A percentile compares a stretch with the other conserved stretches of the same genome.
These are phyloP conservation scores for Drosophila mojavensis DNA, from an alignment of 1,140 invertebrate genomes.

Conservation along the genomic window DNA sequence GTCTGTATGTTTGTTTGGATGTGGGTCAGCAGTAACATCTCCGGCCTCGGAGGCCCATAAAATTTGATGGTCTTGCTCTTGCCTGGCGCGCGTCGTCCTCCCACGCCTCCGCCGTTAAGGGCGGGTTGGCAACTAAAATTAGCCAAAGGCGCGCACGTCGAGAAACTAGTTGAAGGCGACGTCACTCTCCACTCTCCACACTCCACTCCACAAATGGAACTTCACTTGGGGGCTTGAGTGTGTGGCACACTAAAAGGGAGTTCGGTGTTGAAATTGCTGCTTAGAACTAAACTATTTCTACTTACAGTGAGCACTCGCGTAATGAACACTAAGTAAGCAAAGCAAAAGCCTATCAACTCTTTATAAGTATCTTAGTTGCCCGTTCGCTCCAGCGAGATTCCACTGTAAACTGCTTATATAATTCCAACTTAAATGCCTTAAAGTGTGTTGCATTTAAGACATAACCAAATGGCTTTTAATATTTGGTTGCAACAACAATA, in stretches of 20 bases:
- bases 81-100: neutral
- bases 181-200: conserved; percentile 7
- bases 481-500: conserved; percentile 8
- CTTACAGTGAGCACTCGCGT: conserved; percentile 7
- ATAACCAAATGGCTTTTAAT: conserved; percentile 14
- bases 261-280: neutral
- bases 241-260: neutral
- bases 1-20: conserved; percentile 32
- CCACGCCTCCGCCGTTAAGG: conserved; percentile 15
- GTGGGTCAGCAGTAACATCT: conserved; percentile 57
- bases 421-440: conserved; percentile 43
- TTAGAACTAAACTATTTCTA: conserved; percentile 32
- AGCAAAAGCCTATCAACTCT: neutral
- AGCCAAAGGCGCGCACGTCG: conserved; percentile 36
- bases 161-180: conserved; percentile 38
- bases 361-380: neutral
- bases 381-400: neutral
- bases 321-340: neutral
- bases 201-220: conserved; percentile 4
- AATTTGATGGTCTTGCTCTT: conserved; percentile 54
- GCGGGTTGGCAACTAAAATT: conserved; percentile 46
- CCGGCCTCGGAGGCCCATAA: conserved; percentile 39
- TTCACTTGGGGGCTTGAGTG: conserved; percentile 16
- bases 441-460: conserved; percentile 15
- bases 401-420: conserved; percentile 27